These are phyloP conservation scores for Microctonus brassicae DNA, from an alignment of 2,888 invertebrate species.

Conservation along the genomic window DNA sequence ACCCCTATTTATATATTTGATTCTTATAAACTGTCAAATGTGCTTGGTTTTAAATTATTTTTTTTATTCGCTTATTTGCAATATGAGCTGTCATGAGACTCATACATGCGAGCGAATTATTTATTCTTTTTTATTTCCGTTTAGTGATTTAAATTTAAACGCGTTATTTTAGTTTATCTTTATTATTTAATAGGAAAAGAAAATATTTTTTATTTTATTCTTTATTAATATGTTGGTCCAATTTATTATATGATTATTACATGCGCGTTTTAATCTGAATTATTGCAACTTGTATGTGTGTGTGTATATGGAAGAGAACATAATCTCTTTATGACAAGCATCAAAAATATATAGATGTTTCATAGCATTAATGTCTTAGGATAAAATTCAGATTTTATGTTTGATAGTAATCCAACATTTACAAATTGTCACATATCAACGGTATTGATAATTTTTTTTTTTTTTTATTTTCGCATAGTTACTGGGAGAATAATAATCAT, in stretches of 20 bases:
- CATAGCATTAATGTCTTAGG: not conserved
- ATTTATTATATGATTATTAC: constrained; percentile 1
- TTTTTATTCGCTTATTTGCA: not conserved
- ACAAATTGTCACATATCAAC: not conserved
- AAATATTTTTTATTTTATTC: not conserved
- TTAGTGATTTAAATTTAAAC: too few relatives aligned
- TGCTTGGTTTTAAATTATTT: not conserved
- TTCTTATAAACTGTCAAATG: not conserved
- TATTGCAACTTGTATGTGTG: not conserved
- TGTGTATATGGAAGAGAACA: not conserved
- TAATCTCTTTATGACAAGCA: constrained; percentile 1
- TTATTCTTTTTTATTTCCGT: not conserved
- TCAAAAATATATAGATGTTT: not conserved
- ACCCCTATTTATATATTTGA: not conserved
- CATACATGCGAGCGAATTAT: not conserved
- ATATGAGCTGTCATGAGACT: not conserved
- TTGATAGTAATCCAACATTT: not conserved
- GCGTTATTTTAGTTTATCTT: too few relatives aligned
- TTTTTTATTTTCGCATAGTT: not conserved
- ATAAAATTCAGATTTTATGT: not conserved
- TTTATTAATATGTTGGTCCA: not conserved
- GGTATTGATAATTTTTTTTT: not conserved
- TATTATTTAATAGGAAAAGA: too few relatives aligned
- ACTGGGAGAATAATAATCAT: not conserved
- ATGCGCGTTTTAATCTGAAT: not conserved